Evolutionary conservation across 2,797 vertebrate species (phyloP).

Genomic region (Eulemur coronatus): DNA sequence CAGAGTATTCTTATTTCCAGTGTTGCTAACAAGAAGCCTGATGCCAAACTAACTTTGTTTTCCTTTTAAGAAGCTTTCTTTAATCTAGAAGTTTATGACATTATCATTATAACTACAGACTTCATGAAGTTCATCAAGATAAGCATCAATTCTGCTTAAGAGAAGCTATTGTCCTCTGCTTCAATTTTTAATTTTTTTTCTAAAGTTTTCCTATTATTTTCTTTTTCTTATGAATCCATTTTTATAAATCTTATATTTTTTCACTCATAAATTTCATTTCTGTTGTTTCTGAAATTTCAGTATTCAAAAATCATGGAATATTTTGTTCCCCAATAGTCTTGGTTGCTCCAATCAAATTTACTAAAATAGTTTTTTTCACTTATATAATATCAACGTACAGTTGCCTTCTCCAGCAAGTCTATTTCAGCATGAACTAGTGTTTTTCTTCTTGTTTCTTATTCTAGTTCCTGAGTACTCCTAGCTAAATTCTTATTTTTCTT

Average conservation of each 20-base stretch:
- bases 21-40: not conserved
- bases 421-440: not conserved
- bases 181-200: not conserved
- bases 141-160: not conserved
- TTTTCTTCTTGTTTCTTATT: not conserved
- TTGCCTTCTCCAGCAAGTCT: not conserved
- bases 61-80: not conserved
- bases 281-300: not conserved
- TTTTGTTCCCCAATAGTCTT: not conserved
- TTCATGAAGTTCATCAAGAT: not conserved
- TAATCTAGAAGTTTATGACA: not conserved
- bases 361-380: not conserved
- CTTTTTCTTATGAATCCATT: not conserved
- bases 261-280: not conserved
- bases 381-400: not conserved
- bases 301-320: not conserved
- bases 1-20: not conserved
- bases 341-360: not conserved
- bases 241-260: not conserved
- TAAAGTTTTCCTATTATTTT: not conserved
- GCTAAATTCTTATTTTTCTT: not conserved
- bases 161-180: not conserved
- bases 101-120: not conserved
- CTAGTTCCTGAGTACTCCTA: not conserved
- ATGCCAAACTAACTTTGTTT: not conserved